These are phyloP conservation scores for Urechis unicinctus DNA, from an alignment of 2,888 invertebrate genomes.

Conservation along the genomic window DNA sequence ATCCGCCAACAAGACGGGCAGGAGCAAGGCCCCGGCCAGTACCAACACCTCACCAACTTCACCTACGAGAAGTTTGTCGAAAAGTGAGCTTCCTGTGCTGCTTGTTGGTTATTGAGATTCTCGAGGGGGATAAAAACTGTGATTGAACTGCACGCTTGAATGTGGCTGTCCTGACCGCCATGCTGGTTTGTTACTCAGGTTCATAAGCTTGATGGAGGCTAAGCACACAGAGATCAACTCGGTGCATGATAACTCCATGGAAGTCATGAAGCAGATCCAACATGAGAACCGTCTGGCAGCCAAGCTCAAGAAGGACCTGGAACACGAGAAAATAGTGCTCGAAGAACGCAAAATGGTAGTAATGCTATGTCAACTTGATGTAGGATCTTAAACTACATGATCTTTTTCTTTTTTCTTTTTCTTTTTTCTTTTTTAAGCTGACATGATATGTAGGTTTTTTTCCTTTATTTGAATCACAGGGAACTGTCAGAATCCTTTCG, in stretches of 20 bases:
- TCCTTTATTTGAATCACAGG: conserved; percentile 25
- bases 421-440: neutral
- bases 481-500: conserved; percentile 43
- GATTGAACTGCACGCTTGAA: too few relatives aligned
- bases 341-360: conserved; percentile 46
- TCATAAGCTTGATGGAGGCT: conserved; percentile 37
- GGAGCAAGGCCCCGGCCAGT: conserved; percentile 37
- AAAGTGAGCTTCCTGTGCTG: conserved; percentile 26
- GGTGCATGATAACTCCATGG: conserved; percentile 25
- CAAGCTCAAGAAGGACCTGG: conserved; percentile 42
- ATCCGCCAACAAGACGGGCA: conserved; percentile 45
- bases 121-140: too few relatives aligned
- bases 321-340: conserved; percentile 47
- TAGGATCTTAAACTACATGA: neutral
- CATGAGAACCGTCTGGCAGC: conserved; percentile 42
- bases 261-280: conserved; percentile 39
- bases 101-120: too few relatives aligned
- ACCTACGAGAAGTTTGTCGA: conserved; percentile 49
- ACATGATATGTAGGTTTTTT: conserved; percentile 1
- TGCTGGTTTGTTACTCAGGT: conserved; percentile 26
- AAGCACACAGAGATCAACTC: conserved; percentile 32
- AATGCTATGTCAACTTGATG: too few relatives aligned
- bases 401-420: neutral
- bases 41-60: conserved; percentile 45
- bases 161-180: neutral